These are phyloP conservation scores for Haliaeetus leucogaster DNA, from an alignment of 2,113 vertebrate species.

Conservation along the genomic window DNA sequence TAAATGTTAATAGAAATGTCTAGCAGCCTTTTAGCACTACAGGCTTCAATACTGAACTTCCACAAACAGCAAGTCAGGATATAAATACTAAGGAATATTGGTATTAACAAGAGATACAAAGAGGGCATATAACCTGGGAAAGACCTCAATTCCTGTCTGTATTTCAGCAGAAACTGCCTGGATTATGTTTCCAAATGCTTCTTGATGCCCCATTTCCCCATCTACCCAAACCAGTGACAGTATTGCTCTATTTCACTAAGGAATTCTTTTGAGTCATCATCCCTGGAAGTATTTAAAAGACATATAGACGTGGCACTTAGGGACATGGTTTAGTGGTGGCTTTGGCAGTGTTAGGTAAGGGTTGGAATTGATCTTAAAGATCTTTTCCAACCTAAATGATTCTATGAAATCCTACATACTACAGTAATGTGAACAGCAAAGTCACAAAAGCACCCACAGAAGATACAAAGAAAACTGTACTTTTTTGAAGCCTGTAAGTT, in stretches of 20 bases:
- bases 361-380: background rate
- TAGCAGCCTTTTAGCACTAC: background rate
- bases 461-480: background rate
- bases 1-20: background rate
- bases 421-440: background rate
- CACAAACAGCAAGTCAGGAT: background rate
- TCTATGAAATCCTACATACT: too few relatives aligned
- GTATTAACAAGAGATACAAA: background rate
- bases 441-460: background rate
- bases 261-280: background rate
- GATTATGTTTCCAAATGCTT: background rate
- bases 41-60: background rate
- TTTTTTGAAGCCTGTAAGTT: background rate
- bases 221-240: rapidly evolving
- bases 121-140: background rate
- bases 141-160: background rate
- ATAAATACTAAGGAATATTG: background rate
- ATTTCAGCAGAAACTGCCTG: background rate
- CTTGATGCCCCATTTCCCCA: background rate
- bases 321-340: background rate
- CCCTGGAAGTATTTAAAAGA: background rate
- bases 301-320: rapidly evolving
- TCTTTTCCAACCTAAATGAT: background rate
- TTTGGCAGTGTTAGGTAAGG: background rate
- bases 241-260: background rate